These are phyloP conservation scores for Paramuricea clavata DNA, from an alignment of 92 coral and sea anemone species.

Conservation along the genomic window DNA sequence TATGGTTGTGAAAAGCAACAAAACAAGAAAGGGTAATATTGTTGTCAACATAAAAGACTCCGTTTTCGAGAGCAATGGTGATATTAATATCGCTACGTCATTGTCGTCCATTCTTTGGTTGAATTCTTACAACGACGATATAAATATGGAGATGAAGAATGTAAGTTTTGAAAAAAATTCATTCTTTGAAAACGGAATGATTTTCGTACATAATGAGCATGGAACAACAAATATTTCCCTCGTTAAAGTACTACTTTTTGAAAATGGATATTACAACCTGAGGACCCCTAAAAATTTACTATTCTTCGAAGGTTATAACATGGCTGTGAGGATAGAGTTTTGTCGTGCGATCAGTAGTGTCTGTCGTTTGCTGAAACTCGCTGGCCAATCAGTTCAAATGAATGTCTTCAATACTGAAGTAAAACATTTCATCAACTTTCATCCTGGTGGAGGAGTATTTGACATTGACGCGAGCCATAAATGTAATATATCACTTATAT, in stretches of 20 bases:
- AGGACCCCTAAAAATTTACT: background rate
- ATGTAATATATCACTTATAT: background rate
- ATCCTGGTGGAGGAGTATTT: slow-evolving; percentile 8
- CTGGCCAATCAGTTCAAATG: no score
- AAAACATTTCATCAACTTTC: background rate
- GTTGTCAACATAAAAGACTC: slow-evolving; percentile 20
- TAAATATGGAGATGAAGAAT: slow-evolving; percentile 24
- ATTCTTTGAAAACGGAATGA: background rate
- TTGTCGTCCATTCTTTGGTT: background rate
- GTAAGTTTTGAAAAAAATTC: slow-evolving; percentile 16
- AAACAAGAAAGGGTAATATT: background rate
- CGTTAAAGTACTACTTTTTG: background rate
- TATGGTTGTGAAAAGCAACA: slow-evolving; percentile 6
- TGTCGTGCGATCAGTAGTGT: no score
- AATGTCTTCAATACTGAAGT: background rate
- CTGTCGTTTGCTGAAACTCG: no score
- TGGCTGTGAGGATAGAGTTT: no score
- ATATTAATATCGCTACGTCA: background rate
- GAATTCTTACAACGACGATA: background rate
- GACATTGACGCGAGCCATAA: slow-evolving; percentile 11
- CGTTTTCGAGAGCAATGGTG: slow-evolving; percentile 35
- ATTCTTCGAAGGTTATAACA: background rate
- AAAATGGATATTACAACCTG: background rate
- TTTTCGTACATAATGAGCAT: background rate
- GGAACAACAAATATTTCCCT: slow-evolving; percentile 31